A percentile compares a stretch with the other conserved stretches of the same genome.
Conservation (phyloP, 2,113 vertebrate species). For the Glareola pratincola region DNA sequence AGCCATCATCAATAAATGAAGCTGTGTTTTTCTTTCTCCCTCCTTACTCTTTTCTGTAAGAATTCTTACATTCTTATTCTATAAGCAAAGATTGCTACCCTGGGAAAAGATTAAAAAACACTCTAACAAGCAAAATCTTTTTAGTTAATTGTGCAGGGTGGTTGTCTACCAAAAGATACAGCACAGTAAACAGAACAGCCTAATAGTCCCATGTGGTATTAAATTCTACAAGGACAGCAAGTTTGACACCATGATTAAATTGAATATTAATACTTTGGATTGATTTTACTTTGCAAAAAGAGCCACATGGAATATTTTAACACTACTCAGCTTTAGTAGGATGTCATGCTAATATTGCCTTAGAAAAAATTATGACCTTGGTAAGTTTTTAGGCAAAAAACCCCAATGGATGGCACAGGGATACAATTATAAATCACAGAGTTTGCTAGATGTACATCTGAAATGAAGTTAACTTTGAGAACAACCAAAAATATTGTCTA, state of each 20-base stretch:
- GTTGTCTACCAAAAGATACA: background rate
- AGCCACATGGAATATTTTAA: background rate
- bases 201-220: background rate
- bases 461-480: background rate
- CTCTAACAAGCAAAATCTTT: background rate
- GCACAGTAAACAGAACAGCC: background rate
- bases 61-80: background rate
- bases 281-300: slow-evolving; percentile 12
- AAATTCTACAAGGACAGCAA: slow-evolving; percentile 28
- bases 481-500: background rate
- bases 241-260: background rate
- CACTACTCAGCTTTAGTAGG: background rate
- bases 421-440: background rate
- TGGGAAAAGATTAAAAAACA: background rate
- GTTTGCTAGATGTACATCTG: background rate
- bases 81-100: background rate
- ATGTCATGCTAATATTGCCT: background rate
- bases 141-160: background rate
- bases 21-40: background rate
- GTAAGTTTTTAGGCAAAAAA: background rate
- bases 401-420: background rate
- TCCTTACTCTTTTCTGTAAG: background rate
- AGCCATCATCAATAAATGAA: background rate
- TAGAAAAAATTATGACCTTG: background rate
- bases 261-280: background rate